These are phyloP conservation scores for Sparidentex hasta DNA, from an alignment of 2,797 vertebrate genomes.

Conservation along the genomic window DNA sequence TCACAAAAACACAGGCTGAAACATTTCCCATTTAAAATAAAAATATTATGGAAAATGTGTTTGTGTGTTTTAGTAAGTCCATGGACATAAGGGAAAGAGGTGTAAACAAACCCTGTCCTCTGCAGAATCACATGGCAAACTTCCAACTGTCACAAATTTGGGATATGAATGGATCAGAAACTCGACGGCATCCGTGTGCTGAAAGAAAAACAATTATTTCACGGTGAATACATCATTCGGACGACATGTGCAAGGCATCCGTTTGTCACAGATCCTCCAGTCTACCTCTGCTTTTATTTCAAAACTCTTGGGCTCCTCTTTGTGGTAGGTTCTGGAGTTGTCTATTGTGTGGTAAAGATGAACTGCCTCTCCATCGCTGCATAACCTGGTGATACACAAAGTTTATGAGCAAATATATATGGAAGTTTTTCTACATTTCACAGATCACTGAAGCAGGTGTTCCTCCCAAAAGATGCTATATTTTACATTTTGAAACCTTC, in stretches of 20 bases:
- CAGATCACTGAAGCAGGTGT: neutral
- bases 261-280: neutral
- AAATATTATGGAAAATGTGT: neutral
- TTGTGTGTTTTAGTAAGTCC: neutral
- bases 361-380: constrained; percentile 90
- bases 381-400: constrained; percentile 80
- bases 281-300: constrained; percentile 90
- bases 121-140: constrained; percentile 87
- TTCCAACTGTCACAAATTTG: constrained; percentile 86
- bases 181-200: constrained; percentile 92
- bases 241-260: neutral
- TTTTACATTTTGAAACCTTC: neutral
- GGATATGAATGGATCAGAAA: constrained; percentile 95
- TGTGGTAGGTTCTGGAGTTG: constrained; percentile 96
- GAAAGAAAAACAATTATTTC: constrained; percentile 20
- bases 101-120: constrained; percentile 86
- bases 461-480: neutral
- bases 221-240: neutral
- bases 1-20: neutral
- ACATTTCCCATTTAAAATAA: neutral
- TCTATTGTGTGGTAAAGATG: constrained; percentile 91
- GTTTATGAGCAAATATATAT: neutral
- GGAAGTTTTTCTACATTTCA: neutral
- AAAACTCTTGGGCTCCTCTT: constrained; percentile 89
- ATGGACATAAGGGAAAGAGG: too few relatives aligned